A percentile compares a stretch with the other conserved stretches of the same genome.
Evolutionary conservation across 35 echinoderm and acorn worm genomes (phyloP).

Genomic region (Apostichopus parvimensis): DNA sequence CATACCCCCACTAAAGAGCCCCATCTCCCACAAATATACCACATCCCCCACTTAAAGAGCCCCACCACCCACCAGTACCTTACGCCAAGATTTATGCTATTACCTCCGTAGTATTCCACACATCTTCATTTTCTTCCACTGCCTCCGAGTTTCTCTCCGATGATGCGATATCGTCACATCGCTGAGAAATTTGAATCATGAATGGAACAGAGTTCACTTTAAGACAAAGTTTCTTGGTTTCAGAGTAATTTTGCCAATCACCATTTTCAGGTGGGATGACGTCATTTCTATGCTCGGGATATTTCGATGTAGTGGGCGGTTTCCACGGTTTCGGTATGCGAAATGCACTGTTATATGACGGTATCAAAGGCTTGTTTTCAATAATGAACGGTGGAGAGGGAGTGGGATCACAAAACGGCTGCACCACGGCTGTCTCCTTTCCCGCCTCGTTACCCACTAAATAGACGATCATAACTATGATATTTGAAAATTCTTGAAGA

Average conservation of each 20-base stretch:
- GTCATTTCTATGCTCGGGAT: background rate
- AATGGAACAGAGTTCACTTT: background rate
- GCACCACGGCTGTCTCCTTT: conserved; percentile 3
- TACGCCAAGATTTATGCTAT: no score
- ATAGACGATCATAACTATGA: background rate
- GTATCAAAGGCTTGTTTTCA: background rate
- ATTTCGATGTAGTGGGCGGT: background rate
- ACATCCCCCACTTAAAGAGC: no score
- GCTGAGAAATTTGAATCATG: background rate
- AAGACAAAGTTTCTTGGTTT: background rate
- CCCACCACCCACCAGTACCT: no score
- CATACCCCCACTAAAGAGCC: no score
- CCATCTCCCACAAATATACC: no score
- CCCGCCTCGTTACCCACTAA: conserved; percentile 5
- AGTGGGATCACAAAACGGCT: background rate
- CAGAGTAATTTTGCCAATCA: background rate
- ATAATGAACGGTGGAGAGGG: background rate
- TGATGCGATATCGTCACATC: background rate
- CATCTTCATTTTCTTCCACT: no score
- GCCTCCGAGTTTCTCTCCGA: background rate
- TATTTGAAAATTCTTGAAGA: no score
- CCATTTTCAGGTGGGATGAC: background rate
- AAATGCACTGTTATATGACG: conserved; percentile 3
- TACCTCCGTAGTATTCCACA: no score
- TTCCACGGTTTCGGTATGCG: background rate